Conservation (phyloP, 2,888 invertebrate genomes). For the Pseudanteris insignis region DNA sequence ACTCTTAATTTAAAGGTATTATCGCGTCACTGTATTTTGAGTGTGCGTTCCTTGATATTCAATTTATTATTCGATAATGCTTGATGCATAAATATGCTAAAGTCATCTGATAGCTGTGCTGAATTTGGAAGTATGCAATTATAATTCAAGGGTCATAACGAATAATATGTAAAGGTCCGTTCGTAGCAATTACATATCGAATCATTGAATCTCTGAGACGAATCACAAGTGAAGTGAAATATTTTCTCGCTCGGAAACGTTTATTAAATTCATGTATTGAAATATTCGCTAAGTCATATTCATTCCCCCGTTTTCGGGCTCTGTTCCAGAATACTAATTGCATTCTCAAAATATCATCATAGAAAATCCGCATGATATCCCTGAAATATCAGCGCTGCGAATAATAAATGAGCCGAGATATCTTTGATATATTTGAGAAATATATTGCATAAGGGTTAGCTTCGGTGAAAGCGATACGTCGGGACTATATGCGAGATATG, state of each 20-base stretch:
- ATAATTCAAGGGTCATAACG: no score
- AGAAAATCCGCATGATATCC: slow-evolving; percentile 32
- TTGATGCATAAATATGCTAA: no score
- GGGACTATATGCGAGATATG: slow-evolving; percentile 22
- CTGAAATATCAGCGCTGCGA: slow-evolving; percentile 33
- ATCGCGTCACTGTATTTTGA: no score
- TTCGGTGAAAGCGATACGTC: slow-evolving; percentile 24
- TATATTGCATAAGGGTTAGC: slow-evolving; percentile 32
- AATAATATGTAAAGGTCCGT: neutral
- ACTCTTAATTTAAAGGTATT: no score
- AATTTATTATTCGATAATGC: no score
- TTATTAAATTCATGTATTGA: slow-evolving; percentile 41
- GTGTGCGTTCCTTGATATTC: no score
- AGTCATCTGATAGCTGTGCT: no score
- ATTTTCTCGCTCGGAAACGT: slow-evolving; percentile 10
- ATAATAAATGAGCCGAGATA: slow-evolving; percentile 36
- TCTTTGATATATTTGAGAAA: slow-evolving; percentile 31
- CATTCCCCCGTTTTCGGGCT: slow-evolving; percentile 31
- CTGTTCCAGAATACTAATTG: slow-evolving; percentile 33
- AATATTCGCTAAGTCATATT: slow-evolving; percentile 35
- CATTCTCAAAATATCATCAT: slow-evolving; percentile 36
- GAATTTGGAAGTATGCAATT: no score
- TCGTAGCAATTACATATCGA: slow-evolving; percentile 1
- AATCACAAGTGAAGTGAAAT: slow-evolving; percentile 26
- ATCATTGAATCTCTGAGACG: slow-evolving; percentile 15